These are phyloP conservation scores for Grammomys surdaster DNA, from an alignment of 2,113 vertebrate species.

Conservation along the genomic window DNA sequence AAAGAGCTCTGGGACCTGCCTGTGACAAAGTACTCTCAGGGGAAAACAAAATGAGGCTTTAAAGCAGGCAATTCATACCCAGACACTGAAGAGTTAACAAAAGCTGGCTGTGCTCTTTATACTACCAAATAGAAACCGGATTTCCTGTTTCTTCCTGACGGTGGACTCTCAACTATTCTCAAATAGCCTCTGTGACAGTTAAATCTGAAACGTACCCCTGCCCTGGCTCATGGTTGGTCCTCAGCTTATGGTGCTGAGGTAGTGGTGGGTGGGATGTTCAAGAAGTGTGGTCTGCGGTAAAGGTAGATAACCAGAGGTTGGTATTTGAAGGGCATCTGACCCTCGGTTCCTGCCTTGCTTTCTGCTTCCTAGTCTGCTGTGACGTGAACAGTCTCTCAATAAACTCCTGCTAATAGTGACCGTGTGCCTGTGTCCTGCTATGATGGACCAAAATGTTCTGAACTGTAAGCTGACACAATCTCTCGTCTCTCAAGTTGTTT, in stretches of 20 bases:
- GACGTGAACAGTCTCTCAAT: background rate
- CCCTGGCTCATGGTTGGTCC: background rate
- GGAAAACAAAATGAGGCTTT: background rate
- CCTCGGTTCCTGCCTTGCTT: background rate
- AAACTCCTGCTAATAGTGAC: too few relatives aligned
- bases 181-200: background rate
- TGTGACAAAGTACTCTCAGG: background rate
- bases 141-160: background rate
- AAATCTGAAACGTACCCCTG: background rate
- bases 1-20: background rate
- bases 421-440: rapidly evolving
- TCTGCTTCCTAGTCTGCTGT: background rate
- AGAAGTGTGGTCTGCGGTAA: background rate
- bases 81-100: background rate
- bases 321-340: background rate
- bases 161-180: background rate
- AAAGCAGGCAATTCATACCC: background rate
- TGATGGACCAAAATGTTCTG: background rate
- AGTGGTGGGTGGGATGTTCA: background rate
- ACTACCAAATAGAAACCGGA: background rate
- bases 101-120: background rate
- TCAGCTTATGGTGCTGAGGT: background rate
- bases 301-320: background rate
- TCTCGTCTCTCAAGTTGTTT: background rate
- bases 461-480: background rate